Evolutionary conservation across 2,888 invertebrate species (phyloP), one percentile per base, ranked within the genome.

Genomic region (Xylota segnis): DNA sequence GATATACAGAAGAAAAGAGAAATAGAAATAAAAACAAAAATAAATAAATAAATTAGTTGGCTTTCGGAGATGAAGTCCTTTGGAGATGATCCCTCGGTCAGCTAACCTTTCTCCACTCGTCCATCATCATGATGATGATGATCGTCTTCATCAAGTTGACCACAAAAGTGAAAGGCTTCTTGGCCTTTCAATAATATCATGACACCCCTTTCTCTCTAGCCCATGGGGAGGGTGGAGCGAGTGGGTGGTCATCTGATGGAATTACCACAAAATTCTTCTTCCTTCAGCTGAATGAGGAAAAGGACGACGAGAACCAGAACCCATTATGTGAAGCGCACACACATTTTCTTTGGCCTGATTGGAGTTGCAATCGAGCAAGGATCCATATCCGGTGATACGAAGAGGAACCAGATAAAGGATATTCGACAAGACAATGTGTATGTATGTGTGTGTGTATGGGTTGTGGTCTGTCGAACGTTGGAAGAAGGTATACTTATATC

Each of bases 81-180:
- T 65, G 45, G 54, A 59, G 54, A 59, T 54, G 50, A 23, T 40
- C 12, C 59, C 12, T 43, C 66, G 16, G 47, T 47, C 43, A 43
- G 43, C 29, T 61, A 32, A 63, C 27, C 47, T 27, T 50, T 66
- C 32, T 50, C 34, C 29, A 37, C 43, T 59, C 27, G 18, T 47
- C 34, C 70, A 79, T 84, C 79, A 84, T 74, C 61, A 50, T 70
- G 12, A 14, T 56, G 12, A 37, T 70, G 61, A 34, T 71, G 50
- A 66, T 66, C 66, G 40, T 79, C 70, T 75, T 84, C 71, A 79
- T 84, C 75, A 70, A 66, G 65, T 61, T 71, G 75, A 79, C 79
- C 84, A 54, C 86, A 86, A 82, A 72, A 86, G 79, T 86, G 86
- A 86, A 86, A 86, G 82, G 86, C 81, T 82, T 81, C 86, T 77